These are phyloP conservation scores for Phthorimaea operculella DNA, from an alignment of 1,140 invertebrate species.

Conservation along the genomic window DNA sequence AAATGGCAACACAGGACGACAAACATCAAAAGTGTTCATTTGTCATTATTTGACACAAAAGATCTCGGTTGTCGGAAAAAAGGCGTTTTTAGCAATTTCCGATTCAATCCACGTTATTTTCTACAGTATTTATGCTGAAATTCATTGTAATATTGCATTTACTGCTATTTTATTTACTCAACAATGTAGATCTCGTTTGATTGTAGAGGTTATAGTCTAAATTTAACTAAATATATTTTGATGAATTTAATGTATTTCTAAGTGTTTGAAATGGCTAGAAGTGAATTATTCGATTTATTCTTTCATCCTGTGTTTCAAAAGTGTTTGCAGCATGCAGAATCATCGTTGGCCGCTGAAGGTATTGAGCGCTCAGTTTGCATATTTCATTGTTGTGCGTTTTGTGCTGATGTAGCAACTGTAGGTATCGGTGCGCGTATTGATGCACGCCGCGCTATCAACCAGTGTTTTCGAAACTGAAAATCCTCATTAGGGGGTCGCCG, in stretches of 20 bases:
- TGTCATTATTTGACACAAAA: conserved; percentile 37
- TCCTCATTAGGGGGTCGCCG: no score
- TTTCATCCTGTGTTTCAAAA: conserved; percentile 68
- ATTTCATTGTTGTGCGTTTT: not conserved
- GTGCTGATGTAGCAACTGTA: not conserved
- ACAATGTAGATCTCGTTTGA: conserved; percentile 19
- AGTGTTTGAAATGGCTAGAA: conserved; percentile 55
- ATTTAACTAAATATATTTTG: conserved; percentile 27
- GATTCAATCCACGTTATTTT: not conserved
- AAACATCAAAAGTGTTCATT: conserved; percentile 25
- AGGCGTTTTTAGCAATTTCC: conserved; percentile 10
- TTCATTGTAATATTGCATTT: conserved; percentile 9
- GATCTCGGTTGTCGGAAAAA: conserved; percentile 24
- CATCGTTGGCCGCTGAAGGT: conserved; percentile 48
- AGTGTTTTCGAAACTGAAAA: no score
- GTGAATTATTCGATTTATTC: conserved; percentile 66
- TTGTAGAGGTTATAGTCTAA: conserved; percentile 52
- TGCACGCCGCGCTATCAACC: not conserved
- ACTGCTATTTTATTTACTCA: conserved; percentile 13
- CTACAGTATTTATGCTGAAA: conserved; percentile 6
- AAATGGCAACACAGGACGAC: conserved; percentile 31
- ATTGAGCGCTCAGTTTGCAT: conserved; percentile 11
- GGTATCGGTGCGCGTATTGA: not conserved
- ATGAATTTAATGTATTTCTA: conserved; percentile 10
- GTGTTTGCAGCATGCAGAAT: conserved; percentile 64